Evolutionary conservation across 2,888 invertebrate genomes (phyloP), one percentile per base, ranked within the genome.

Genomic region (Drosophila lutescens): DNA sequence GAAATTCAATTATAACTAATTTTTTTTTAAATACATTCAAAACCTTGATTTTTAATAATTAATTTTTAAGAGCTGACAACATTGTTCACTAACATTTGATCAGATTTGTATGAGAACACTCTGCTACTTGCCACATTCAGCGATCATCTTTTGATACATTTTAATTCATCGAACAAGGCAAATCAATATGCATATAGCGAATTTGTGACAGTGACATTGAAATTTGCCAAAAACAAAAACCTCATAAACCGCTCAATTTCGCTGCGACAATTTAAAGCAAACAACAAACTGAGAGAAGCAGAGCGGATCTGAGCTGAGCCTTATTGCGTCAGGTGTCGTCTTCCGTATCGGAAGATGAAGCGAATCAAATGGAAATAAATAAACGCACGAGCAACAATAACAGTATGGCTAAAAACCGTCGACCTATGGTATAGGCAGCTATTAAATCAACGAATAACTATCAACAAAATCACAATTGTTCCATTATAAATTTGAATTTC

Each of bases 301-400:
- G n/a, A 7, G 43, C 65, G 65, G 40, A 49, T 26, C 34, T 20
- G 58, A n/a, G 38, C 38, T 40, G 20, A 40, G 40, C 20, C 38
- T 26, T 49, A 54, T 53, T 43, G 55, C 40, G 63, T 65, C 72
- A 73, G 65, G 38, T 63, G 71, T 57, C 73, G 85, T 74, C 88
- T 87, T 89, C 89, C 86, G 89, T 75, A 75, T 81, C 88, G 88
- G 79, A 86, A 89, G 88, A 86, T 80, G 61, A 74, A 54, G 51
- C 65, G 71, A 47, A 55, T 69, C 54, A 61, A 54, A 78, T 50
- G 66, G 54, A 75, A 49, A 54, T 34, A 74, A 63, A 60, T 36
- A 57, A 53, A 36, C 23, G 9, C 41, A 15, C 30, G 56, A 26
- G 40, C 43, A 62, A 20, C 30, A 58, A 57, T 17, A 57, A 46